Conservation (phyloP, 1,140 invertebrate genomes). For the Cylas formicarius region DNA sequence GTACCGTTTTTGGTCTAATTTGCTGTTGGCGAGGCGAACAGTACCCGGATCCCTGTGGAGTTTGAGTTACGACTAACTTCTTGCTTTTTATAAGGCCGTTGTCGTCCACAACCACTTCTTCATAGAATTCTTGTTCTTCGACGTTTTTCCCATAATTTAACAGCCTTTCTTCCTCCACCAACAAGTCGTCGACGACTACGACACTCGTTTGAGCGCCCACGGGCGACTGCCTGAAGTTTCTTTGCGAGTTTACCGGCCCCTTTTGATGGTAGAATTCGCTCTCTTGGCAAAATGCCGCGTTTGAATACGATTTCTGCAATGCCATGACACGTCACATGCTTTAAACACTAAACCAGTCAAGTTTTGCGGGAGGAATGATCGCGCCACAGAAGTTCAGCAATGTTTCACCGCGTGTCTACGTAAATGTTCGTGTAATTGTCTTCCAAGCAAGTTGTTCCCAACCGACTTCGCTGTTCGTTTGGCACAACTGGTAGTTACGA, state of each 20-base stretch:
- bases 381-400: too few species aligned
- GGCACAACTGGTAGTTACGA: too few species aligned
- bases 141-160: slow-evolving; percentile 25
- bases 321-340: too few species aligned
- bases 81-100: slow-evolving; percentile 36
- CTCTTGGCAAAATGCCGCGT: slow-evolving; percentile 68
- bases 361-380: too few species aligned
- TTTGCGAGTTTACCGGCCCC: slow-evolving; percentile 36
- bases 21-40: too few species aligned
- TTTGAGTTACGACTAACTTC: slow-evolving; percentile 35
- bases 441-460: too few species aligned
- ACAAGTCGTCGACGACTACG: slow-evolving; percentile 14
- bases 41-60: slow-evolving; percentile 24
- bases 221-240: slow-evolving; percentile 38
- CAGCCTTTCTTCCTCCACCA: slow-evolving; percentile 23
- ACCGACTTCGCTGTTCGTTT: too few species aligned
- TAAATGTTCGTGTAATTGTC: too few species aligned
- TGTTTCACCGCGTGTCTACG: too few species aligned
- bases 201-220: slow-evolving; percentile 35
- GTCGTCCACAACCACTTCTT: slow-evolving; percentile 41
- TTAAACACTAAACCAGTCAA: too few species aligned
- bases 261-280: slow-evolving; percentile 55
- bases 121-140: slow-evolving; percentile 40
- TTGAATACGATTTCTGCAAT: too few species aligned
- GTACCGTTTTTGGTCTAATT: slow-evolving; percentile 3